Conservation (phyloP, 2,888 invertebrate species). For the Corythucha ciliata region DNA sequence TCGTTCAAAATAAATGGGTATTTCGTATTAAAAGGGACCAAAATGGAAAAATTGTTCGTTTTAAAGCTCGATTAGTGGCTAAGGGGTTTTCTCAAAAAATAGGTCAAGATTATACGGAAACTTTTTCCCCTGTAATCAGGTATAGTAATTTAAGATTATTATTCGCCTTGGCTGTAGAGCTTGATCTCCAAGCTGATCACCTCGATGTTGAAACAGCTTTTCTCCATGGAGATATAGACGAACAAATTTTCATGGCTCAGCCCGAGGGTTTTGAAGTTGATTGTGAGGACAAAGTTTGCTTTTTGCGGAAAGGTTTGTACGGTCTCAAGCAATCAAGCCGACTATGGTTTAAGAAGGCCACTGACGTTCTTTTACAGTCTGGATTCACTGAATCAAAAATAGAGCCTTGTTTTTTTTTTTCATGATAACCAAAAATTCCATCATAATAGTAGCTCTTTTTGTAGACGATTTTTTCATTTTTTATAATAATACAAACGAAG, state of each 20-base stretch:
- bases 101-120: slow-evolving; percentile 30
- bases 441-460: slow-evolving; percentile 2
- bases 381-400: not conserved
- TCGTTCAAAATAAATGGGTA: slow-evolving; percentile 15
- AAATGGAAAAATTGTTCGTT: slow-evolving; percentile 25
- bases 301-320: slow-evolving; percentile 32
- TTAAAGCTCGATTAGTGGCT: slow-evolving; percentile 34
- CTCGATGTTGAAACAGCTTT: slow-evolving; percentile 37
- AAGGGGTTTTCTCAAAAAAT: slow-evolving; percentile 35
- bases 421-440: not conserved
- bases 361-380: not conserved
- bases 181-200: slow-evolving; percentile 34
- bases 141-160: slow-evolving; percentile 22
- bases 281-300: slow-evolving; percentile 22
- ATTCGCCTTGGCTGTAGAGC: slow-evolving; percentile 33
- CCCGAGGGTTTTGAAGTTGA: slow-evolving; percentile 24
- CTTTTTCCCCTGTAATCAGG: slow-evolving; percentile 28
- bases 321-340: slow-evolving; percentile 31
- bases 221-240: slow-evolving; percentile 35
- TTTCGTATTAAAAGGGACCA: slow-evolving; percentile 31
- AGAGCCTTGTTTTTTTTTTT: slow-evolving; percentile 8
- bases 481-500: not conserved
- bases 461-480: slow-evolving; percentile 5
- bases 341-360: slow-evolving; percentile 18
- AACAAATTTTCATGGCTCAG: slow-evolving; percentile 35